phyloP scores from a whole-genome alignment of 2,113 vertebrate genomes.

The Heterocephalus glaber region DNA sequence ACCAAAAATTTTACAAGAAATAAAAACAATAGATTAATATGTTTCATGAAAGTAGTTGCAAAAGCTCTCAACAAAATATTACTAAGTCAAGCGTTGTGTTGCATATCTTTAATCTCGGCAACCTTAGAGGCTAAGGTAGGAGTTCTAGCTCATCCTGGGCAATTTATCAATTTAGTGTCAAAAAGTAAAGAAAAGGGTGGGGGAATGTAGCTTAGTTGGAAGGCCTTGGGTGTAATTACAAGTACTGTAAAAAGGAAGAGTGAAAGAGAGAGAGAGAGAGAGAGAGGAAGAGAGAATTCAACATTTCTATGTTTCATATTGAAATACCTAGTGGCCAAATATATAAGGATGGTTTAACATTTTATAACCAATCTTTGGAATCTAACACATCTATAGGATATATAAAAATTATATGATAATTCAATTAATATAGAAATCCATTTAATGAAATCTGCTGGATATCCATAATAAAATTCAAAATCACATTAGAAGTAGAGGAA shows the following conservation, averaged over 20 bases:
- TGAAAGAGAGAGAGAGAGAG: neutral
- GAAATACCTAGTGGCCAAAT: neutral
- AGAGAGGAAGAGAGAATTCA: neutral
- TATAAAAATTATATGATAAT: neutral
- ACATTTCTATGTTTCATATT: neutral
- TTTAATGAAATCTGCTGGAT: neutral
- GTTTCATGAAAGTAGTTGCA: neutral
- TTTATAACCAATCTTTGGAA: neutral
- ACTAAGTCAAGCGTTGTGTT: neutral
- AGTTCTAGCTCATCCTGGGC: neutral
- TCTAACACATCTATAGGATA: neutral
- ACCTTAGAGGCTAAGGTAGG: accelerated
- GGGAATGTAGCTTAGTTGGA: neutral
- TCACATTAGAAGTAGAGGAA: neutral
- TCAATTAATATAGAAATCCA: neutral
- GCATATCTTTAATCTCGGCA: neutral
- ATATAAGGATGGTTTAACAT: neutral
- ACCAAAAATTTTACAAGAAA: neutral
- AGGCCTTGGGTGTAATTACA: neutral
- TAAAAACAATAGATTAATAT: neutral
- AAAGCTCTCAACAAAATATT: neutral
- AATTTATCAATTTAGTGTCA: too few species aligned
- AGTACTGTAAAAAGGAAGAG: neutral
- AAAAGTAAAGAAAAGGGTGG: neutral
- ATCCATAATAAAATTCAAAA: neutral